A percentile compares a stretch with the other conserved stretches of the same genome.
Conservation (phyloP, 2,888 invertebrate genomes). For the Agriopis marginaria region DNA sequence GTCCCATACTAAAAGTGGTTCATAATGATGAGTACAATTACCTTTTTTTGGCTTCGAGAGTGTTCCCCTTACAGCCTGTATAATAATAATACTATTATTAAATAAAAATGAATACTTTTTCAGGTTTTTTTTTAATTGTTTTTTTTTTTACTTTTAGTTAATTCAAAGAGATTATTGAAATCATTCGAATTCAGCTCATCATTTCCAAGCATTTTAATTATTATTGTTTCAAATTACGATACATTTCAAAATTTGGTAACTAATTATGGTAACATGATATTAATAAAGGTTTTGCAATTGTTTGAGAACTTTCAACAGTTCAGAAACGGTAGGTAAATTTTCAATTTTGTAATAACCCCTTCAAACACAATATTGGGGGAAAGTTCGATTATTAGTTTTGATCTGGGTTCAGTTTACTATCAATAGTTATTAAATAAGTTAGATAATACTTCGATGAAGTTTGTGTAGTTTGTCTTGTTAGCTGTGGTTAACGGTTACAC, state of each 20-base stretch:
- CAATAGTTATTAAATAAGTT: slow-evolving; percentile 35
- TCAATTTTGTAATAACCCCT: slow-evolving; percentile 27
- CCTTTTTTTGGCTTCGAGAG: no score
- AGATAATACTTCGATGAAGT: slow-evolving; percentile 14
- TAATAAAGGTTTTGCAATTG: slow-evolving; percentile 5
- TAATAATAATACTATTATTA: no score
- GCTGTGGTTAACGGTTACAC: slow-evolving; percentile 1
- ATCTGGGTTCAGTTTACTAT: slow-evolving; percentile 28
- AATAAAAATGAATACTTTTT: no score
- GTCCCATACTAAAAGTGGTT: no score
- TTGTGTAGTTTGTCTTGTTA: slow-evolving; percentile 1
- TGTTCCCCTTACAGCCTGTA: no score
- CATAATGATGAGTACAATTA: no score
- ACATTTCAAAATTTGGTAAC: background rate
- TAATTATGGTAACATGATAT: background rate
- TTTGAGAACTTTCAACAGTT: slow-evolving; percentile 4
- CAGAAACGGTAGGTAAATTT: slow-evolving; percentile 18
- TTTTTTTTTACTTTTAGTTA: no score
- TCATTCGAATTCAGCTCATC: no score
- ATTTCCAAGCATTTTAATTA: no score
- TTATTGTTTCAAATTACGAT: no score
- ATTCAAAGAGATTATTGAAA: no score
- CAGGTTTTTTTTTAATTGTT: no score
- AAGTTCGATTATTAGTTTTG: slow-evolving; percentile 35
- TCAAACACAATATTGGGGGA: slow-evolving; percentile 30